Evolutionary conservation across 2,888 invertebrate genomes (phyloP).

Genomic region (Epinotia nisella): DNA sequence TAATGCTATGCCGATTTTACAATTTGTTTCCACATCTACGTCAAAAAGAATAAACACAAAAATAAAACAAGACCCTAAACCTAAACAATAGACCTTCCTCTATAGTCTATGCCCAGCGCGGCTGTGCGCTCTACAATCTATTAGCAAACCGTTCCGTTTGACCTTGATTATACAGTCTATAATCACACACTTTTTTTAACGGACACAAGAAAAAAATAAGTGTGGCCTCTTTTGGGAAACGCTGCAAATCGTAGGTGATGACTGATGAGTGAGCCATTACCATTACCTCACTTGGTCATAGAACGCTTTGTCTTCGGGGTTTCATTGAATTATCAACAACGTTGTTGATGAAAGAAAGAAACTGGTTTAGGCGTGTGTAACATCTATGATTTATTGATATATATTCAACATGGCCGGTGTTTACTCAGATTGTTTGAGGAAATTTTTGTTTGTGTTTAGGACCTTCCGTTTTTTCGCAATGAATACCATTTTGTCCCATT

Average conservation of each 20-base stretch:
- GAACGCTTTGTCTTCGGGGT: constrained; percentile 33
- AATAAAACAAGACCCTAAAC: not conserved
- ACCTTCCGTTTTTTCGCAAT: not conserved
- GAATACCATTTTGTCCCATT: too few species aligned
- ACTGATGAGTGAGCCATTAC: constrained; percentile 41
- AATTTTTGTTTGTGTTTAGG: constrained; percentile 3
- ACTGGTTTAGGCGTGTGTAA: constrained; percentile 13
- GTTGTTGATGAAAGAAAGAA: constrained; percentile 17
- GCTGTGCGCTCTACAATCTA: constrained; percentile 46
- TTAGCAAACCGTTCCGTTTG: constrained; percentile 48
- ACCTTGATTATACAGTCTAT: constrained; percentile 51
- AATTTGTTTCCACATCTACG: not conserved
- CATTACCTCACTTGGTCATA: constrained; percentile 46
- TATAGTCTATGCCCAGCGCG: constrained; percentile 6
- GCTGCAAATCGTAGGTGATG: constrained; percentile 47
- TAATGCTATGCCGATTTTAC: not conserved
- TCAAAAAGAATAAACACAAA: not conserved
- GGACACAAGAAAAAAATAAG: constrained; percentile 50
- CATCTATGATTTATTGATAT: not conserved
- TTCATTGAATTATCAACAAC: constrained; percentile 18
- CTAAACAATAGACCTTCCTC: not conserved
- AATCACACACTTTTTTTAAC: constrained; percentile 51
- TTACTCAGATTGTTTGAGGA: not conserved
- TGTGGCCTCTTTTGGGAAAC: constrained; percentile 54
- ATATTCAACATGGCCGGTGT: not conserved